Percentiles rank a stretch among this genome's conserved stretches.
Conservation (phyloP, 2,797 vertebrate species). For the Gastrophryne carolinensis region DNA sequence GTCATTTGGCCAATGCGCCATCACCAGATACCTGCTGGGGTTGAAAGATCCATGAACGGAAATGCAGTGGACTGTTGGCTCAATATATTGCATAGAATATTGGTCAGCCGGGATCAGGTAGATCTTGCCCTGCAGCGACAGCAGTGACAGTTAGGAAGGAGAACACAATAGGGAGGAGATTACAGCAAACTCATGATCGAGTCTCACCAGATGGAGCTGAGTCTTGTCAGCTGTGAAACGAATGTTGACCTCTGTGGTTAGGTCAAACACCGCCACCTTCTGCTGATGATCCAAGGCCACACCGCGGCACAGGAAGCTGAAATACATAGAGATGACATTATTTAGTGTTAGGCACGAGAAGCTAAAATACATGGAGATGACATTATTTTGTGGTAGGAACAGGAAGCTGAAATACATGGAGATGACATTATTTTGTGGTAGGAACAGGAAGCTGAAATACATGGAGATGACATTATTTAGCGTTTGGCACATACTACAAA, state of each 20-base stretch:
- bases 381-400: too few species aligned
- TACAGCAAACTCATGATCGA: not conserved
- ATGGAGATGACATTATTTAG: not conserved
- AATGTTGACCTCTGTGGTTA: conserved; percentile 74
- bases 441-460: conserved; percentile 84
- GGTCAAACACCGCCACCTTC: conserved; percentile 74
- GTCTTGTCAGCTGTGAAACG: conserved; percentile 77
- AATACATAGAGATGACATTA: not conserved
- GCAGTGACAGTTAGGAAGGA: not conserved
- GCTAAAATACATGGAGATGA: conserved; percentile 61
- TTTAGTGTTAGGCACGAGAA: conserved; percentile 93
- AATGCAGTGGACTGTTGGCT: conserved; percentile 83
- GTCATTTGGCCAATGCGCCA: fast-evolving
- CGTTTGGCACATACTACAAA: too few species aligned
- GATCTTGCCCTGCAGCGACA: conserved; percentile 73
- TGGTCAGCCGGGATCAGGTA: conserved; percentile 76
- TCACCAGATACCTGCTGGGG: conserved; percentile 78
- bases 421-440: too few species aligned
- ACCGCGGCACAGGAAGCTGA: conserved; percentile 88
- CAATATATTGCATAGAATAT: conserved; percentile 82
- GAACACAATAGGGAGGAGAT: not conserved
- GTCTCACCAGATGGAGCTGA: conserved; percentile 86
- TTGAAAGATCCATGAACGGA: conserved; percentile 78
- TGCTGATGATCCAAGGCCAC: conserved; percentile 74
- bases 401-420: conserved; percentile 75